phyloP scores from a whole-genome alignment of 2,888 invertebrate species.

The Dinocampus coccinellae region DNA sequence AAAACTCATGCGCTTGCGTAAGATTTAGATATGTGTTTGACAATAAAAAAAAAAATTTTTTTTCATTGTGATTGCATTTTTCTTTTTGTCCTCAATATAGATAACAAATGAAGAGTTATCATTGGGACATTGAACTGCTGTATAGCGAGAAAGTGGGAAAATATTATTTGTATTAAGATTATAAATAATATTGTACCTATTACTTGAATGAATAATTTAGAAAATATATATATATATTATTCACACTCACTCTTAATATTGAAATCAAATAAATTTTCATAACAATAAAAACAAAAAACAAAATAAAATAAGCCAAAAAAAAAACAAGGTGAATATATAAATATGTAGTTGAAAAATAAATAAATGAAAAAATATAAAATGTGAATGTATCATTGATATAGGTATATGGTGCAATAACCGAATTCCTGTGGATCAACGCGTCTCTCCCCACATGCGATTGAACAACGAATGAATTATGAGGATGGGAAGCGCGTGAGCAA shows the following conservation, averaged over 20 bases:
- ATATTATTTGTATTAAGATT: neutral
- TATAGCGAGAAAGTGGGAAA: neutral
- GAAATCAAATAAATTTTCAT: no score
- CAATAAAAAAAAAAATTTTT: neutral
- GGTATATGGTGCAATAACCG: conserved; percentile 56
- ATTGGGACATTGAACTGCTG: neutral
- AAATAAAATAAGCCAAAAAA: no score
- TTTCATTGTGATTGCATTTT: neutral
- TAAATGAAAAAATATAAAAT: no score
- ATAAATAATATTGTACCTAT: neutral
- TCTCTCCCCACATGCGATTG: conserved; percentile 31
- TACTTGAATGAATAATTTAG: neutral
- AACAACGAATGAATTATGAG: conserved; percentile 43
- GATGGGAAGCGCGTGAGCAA: conserved; percentile 50
- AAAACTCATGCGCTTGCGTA: conserved; percentile 33
- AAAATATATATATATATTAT: no score
- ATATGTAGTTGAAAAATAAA: no score
- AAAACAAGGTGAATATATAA: no score
- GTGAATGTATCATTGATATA: no score
- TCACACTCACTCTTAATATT: no score
- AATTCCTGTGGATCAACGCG: conserved; percentile 54
- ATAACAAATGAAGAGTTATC: conserved; percentile 1
- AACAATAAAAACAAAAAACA: no score
- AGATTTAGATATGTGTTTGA: neutral
- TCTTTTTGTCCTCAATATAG: neutral